Base-by-base conservation (phyloP, 2,797 vertebrate species). In the Cossypha dichroa region DNA sequence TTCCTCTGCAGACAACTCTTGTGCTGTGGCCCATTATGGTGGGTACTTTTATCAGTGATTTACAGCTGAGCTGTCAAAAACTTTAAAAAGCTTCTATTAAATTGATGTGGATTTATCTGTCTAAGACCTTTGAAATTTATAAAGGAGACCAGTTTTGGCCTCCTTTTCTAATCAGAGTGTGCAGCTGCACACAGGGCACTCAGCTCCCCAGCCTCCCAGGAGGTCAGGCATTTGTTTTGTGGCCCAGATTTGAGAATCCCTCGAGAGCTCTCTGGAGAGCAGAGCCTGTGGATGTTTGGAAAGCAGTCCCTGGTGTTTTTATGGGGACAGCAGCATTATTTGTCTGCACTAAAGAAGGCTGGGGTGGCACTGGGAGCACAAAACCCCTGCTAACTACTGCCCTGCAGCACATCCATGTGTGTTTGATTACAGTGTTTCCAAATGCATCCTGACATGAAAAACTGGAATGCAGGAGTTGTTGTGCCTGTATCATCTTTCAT, bases 41-140 rank as follows among this genome's bases (percentile, higher is more conserved):
- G n/a, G 75, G 14, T 68, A 62, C 76, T 91, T 93, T 94, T 93
- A 93, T 94, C 85, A 81, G 79, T 18, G 73, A 86, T 88, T 77
- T 94, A 88, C 55, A 91, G 80, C 20, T 5, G 15, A 94, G 79
- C 79, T 94, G 92, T 93, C 82, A 88, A 59, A 93, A 96, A 92
- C 58, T 94, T 94, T 38, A 1, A 94, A 86, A 91, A 86, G 46
- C 89, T 90, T 93, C 78, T 72, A 60, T 70, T 84, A 80, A 90
- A 94, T 17, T 81, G 66, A 56, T 72, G 46, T 34, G 91, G 46
- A 41, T 87, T 93, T 90, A 69, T 78, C 56, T 88, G 3, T 38
- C 11, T 21, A 29, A 80, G 59, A 55, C 58, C 67, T 49, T 25
- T 55, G 85, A 88, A 58, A 85, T 66, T 20, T 38, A 75, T 52